Conservation (phyloP, 1,140 invertebrate genomes). For the Phymastichus coffea region DNA sequence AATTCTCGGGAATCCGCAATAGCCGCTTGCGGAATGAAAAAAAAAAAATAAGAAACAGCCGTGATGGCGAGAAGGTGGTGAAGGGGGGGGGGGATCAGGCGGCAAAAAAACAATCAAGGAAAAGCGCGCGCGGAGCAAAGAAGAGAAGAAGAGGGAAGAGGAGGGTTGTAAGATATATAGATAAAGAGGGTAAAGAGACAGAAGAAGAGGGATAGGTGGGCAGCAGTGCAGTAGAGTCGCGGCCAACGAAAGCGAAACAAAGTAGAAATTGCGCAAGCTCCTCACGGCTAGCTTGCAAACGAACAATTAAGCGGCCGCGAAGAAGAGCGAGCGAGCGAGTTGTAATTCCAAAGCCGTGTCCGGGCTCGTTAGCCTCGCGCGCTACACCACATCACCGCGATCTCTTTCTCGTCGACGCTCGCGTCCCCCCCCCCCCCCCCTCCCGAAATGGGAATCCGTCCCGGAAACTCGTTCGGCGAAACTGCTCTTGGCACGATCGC, state of each 20-base stretch:
- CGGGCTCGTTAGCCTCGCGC: slow-evolving; percentile 16
- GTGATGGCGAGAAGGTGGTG: no score
- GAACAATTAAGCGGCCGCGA: slow-evolving; percentile 20
- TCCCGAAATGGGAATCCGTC: slow-evolving; percentile 28
- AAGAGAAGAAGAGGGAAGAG: slow-evolving; percentile 4
- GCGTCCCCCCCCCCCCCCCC: not conserved
- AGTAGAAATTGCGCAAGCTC: slow-evolving; percentile 14
- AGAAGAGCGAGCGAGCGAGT: slow-evolving; percentile 17
- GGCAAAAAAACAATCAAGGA: not conserved
- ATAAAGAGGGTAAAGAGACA: slow-evolving; percentile 32
- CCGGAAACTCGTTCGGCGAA: slow-evolving; percentile 26
- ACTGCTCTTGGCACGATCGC: slow-evolving; percentile 28
- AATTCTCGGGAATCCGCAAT: no score
- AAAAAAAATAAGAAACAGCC: no score
- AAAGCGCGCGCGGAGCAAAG: no score
- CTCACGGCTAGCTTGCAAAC: slow-evolving; percentile 19
- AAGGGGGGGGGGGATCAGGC: no score
- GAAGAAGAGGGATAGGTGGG: slow-evolving; percentile 4
- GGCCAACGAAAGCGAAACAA: not conserved
- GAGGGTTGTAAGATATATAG: slow-evolving; percentile 8
- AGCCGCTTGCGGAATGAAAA: no score
- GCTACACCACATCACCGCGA: not conserved
- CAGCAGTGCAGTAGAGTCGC: not conserved
- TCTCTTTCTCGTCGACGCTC: not conserved
- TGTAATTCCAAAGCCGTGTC: slow-evolving; percentile 23